Evolutionary conservation across 2,113 vertebrate genomes (phyloP).

Genomic region (Meles meles): DNA sequence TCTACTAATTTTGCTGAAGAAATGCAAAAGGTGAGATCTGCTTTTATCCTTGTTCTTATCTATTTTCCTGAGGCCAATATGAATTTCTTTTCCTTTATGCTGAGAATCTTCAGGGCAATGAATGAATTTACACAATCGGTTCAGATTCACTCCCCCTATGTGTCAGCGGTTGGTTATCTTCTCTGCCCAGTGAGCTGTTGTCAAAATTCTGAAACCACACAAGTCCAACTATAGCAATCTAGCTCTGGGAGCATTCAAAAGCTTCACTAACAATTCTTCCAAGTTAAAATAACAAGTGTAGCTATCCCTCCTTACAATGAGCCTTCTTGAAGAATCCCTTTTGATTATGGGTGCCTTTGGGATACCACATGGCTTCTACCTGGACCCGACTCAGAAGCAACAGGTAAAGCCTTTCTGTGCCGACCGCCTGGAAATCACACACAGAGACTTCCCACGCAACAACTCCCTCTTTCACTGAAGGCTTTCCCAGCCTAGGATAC

Average conservation of each 20-base stretch:
- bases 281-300: not conserved
- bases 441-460: slow-evolving; percentile 18
- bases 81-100: not conserved
- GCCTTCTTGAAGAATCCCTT: not conserved
- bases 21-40: slow-evolving; percentile 40
- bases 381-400: slow-evolving; percentile 48
- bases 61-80: not conserved
- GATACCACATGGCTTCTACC: not conserved
- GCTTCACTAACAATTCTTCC: not conserved
- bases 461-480: not conserved
- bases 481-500: slow-evolving; percentile 61
- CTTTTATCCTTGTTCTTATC: not conserved
- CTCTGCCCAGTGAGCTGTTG: not conserved
- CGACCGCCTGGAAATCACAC: slow-evolving; percentile 42
- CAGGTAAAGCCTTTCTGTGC: slow-evolving; percentile 69
- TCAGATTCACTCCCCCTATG: not conserved
- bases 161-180: not conserved
- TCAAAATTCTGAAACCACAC: slow-evolving; percentile 48
- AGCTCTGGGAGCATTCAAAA: not conserved
- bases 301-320: not conserved
- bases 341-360: not conserved
- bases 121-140: not conserved
- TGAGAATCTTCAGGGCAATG: not conserved
- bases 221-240: not conserved
- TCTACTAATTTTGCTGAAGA: slow-evolving; percentile 25